Evolutionary conservation across 2,113 vertebrate genomes (phyloP), one percentile per base, ranked within the genome.

Genomic region (Alouatta palliata): DNA sequence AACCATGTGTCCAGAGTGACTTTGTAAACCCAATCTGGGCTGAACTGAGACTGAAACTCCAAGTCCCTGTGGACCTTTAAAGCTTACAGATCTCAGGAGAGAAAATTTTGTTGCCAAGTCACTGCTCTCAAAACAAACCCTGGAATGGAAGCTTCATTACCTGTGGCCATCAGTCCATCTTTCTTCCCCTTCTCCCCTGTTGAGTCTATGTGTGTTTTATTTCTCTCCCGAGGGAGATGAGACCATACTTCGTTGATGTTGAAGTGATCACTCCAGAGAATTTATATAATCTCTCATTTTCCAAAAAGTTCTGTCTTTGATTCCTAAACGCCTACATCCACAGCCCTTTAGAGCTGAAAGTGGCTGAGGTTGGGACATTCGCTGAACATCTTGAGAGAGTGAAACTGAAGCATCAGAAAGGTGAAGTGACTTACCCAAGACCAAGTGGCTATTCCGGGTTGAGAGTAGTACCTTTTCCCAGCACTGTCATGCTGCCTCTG

Each of bases 121-220:
- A 54, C 56, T 17, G 17, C 87, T 96, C 79, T 96, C 79, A 54
- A 75, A 92, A 94, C 68, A 90, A 87, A 82, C 45, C 88, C 43
- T 66, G 45, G 23, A 37, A 6, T 20, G 23, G 77, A 66, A 30
- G 19, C 49, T 58, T 90, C 58, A 11, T 80, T 52, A 4, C 30
- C 21, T 20, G 58, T 14, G 68, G 3, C 37, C 16, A 0, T 52
- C 52, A 0, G 1, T 37, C 13, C 6, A 3, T 7, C 16, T 14
- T 45, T 32, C 19, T 80, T 8, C n/a, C 0, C 5, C 21, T 20
- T 45, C 77, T 66, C 9, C n/a, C 56, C 87, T 20, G 12, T 21
- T 43, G 84, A 58, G 37, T 66, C 25, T 45, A 32, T 40, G 25
- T 88, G 27, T 94, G 30, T 86, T 96, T 93, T 73, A 56, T 77